Evolutionary conservation across 1,140 invertebrate genomes (phyloP), one percentile per base, ranked within the genome.

Genomic region (Drosophila pseudoobscura): DNA sequence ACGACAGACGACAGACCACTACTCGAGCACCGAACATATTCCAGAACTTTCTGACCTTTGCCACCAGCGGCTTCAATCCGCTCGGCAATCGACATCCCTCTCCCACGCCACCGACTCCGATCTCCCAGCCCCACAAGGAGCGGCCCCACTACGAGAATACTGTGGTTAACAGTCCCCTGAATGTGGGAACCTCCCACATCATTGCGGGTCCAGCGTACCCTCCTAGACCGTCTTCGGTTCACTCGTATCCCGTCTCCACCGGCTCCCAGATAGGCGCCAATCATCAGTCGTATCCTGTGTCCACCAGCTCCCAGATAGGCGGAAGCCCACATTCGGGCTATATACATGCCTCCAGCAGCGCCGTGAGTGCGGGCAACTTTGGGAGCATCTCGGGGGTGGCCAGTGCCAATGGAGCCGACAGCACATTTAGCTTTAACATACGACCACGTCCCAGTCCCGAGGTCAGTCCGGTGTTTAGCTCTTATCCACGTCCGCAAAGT

Each of bases 341-440:
- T 22, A 57, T 91, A 9, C 90, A 91, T 26, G 87, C 90, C 0
- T 73, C 90, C 0, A 91, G 90, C 45, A 79, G 75, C 17, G 83
- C 80, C 0, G 56, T 87, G 5, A 90, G 78, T 6, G 47, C 80
- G 1, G 90, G 90, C 0, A 46, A 79, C 20, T 91, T 78, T 24
- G 90, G 90, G 29, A 80, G 73, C 13, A 91, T 91, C 31, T 73
- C 83, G 0, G 90, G 88, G 0, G 70, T 87, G 45, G 84, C 90
- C n/a, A 89, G 74, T 51, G 74, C 90, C 17, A 90, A 87, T 73
- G 90, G 90, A 0, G 80, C 74, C 0, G 90, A 91, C 31, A 91
- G 88, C 54, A 91, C 71, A 2, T 91, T 91, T 22, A 91, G 90
- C 56, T 91, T 91, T 9, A 91, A 91, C 45, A 91, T 91, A 58